Conservation (phyloP, 1,140 invertebrate species). For the Cotesia vestalis region DNA sequence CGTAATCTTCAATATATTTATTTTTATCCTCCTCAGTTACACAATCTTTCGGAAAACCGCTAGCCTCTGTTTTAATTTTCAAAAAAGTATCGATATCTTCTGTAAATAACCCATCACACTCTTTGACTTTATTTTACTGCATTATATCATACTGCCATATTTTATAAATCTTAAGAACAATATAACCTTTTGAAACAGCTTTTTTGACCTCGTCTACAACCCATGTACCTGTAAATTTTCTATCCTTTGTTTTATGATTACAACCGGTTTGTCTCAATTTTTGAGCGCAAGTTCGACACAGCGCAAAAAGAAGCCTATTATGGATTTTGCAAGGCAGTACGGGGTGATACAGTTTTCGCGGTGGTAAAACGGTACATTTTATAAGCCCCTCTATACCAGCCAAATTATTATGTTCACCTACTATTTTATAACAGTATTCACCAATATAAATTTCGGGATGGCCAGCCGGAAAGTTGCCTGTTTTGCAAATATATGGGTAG, state of each 20-base stretch:
- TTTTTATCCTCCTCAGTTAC: no score
- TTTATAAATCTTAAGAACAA: slow-evolving; percentile 44
- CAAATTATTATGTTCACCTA: slow-evolving; percentile 22
- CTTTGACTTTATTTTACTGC: slow-evolving; percentile 26
- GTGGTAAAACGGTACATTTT: slow-evolving; percentile 43
- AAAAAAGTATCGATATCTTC: no score
- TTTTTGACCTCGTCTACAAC: slow-evolving; percentile 55
- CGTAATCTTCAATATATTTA: no score
- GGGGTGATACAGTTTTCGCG: slow-evolving; percentile 41
- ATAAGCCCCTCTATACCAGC: slow-evolving; percentile 36
- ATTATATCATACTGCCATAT: slow-evolving; percentile 40
- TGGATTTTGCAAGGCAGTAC: slow-evolving; percentile 35
- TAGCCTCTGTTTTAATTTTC: no score
- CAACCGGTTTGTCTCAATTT: slow-evolving; percentile 34
- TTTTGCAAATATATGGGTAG: slow-evolving; percentile 53
- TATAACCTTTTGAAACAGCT: slow-evolving; percentile 54
- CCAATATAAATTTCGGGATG: slow-evolving; percentile 49
- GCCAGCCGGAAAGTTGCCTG: slow-evolving; percentile 49
- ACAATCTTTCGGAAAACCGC: no score
- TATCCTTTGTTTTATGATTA: slow-evolving; percentile 44
- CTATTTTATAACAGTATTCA: slow-evolving; percentile 39
- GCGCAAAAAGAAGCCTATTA: slow-evolving; percentile 36
- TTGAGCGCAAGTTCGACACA: slow-evolving; percentile 41
- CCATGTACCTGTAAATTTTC: slow-evolving; percentile 56
- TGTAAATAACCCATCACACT: slow-evolving; percentile 21